These are phyloP conservation scores for Artemisiospiza belli DNA, from an alignment of 2,113 vertebrate genomes.

Conservation along the genomic window DNA sequence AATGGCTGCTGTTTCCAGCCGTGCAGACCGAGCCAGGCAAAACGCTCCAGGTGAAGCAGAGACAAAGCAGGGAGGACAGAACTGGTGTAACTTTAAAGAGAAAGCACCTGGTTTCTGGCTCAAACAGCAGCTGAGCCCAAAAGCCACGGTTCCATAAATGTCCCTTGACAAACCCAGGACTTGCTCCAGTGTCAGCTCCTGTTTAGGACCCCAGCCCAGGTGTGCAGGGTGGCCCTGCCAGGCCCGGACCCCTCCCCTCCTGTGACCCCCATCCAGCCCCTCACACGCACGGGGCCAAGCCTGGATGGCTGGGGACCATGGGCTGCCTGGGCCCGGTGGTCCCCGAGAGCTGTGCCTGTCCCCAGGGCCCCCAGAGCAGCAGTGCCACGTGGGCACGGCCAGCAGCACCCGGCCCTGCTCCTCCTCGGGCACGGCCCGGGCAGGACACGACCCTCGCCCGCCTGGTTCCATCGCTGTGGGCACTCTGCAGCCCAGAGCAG, in stretches of 20 bases:
- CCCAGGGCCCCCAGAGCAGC: not conserved
- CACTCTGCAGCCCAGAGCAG: not conserved
- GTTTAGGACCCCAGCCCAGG: not conserved
- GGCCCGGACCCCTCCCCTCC: fast-evolving
- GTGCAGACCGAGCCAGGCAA: not conserved
- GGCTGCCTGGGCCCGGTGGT: not conserved
- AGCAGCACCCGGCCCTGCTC: not conserved
- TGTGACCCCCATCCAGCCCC: not conserved
- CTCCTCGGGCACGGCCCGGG: fast-evolving
- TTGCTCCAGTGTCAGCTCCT: not conserved
- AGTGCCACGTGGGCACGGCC: fast-evolving
- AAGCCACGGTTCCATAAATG: fast-evolving
- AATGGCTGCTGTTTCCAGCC: not conserved
- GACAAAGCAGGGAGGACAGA: not conserved
- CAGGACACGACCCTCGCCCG: fast-evolving
- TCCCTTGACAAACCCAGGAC: not conserved
- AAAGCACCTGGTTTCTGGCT: not conserved
- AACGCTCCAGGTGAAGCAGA: not conserved
- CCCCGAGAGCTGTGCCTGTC: not conserved
- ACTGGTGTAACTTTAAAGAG: not conserved
- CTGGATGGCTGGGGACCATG: not conserved
- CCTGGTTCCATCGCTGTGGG: fast-evolving
- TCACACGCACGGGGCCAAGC: not conserved
- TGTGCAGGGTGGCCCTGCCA: not conserved
- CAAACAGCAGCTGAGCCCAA: not conserved